Percentiles rank a stretch among this genome's conserved stretches.
phyloP scores from a whole-genome alignment of 2,888 invertebrate genomes.

The Tenthredo scrophulariae region DNA sequence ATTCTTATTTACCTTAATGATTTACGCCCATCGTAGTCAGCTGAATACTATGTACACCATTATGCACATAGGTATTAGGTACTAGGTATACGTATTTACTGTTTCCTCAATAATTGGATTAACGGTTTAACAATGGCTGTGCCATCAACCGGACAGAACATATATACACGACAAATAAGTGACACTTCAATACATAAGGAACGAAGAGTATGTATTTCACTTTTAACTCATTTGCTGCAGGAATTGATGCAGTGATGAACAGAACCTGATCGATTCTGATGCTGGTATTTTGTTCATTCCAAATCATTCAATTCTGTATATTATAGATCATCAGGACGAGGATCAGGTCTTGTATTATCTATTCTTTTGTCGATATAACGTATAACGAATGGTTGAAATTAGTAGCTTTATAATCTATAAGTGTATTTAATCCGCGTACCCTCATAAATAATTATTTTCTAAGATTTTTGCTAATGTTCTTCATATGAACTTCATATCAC shows the following conservation, averaged over 20 bases:
- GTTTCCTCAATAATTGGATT: neutral
- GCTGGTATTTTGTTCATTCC: neutral
- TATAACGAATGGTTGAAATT: neutral
- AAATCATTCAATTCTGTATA: neutral
- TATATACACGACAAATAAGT: neutral
- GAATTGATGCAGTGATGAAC: neutral
- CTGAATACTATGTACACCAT: neutral
- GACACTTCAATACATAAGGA: neutral
- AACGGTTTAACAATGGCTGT: neutral
- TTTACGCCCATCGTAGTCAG: conserved; percentile 9
- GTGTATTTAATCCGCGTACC: neutral
- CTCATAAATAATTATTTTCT: neutral
- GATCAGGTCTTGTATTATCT: neutral
- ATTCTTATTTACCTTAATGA: neutral
- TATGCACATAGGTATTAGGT: neutral
- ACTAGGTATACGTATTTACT: neutral
- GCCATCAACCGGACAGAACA: neutral
- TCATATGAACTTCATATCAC: neutral
- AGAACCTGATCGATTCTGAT: neutral
- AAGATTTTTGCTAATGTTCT: neutral
- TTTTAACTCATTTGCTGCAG: neutral
- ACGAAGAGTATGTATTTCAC: neutral
- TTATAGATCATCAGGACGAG: neutral
- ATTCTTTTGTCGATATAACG: too few relatives aligned
- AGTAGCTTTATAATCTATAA: neutral